These are phyloP conservation scores for Lerista edwardsae DNA, from an alignment of 2,797 vertebrate species.

Conservation along the genomic window DNA sequence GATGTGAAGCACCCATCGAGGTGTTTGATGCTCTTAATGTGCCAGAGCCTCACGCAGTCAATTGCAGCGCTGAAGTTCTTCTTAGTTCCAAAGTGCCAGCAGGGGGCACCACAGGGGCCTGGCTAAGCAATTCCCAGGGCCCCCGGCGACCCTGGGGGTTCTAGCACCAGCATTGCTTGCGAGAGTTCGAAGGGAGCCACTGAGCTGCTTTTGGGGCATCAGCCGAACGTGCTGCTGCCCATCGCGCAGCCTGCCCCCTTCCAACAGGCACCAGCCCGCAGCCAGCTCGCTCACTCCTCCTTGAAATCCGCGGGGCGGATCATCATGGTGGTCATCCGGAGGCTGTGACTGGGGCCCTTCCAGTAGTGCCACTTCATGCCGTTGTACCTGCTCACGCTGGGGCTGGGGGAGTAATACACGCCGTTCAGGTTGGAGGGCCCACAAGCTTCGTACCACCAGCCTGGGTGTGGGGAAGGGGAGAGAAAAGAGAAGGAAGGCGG, in stretches of 20 bases:
- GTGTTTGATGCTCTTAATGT: no score
- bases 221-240: not conserved
- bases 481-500: not conserved
- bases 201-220: not conserved
- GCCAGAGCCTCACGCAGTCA: no score
- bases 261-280: not conserved
- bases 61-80: no score
- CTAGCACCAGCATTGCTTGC: not conserved
- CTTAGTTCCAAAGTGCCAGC: no score
- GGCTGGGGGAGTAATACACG: conserved; percentile 80
- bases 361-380: conserved; percentile 90
- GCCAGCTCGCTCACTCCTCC: conserved; percentile 22
- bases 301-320: conserved; percentile 81
- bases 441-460: conserved; percentile 85
- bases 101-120: no score
- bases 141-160: no score
- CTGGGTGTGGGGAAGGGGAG: conserved; percentile 13
- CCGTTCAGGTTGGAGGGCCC: conserved; percentile 87
- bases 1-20: no score
- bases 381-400: conserved; percentile 81
- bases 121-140: no score
- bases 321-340: conserved; percentile 83
- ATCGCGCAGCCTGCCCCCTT: not conserved
- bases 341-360: conserved; percentile 83
- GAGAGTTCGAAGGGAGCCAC: not conserved